Evolutionary conservation across 2,888 invertebrate species (phyloP).

Genomic region (Lordiphosa andalusiaca): DNA sequence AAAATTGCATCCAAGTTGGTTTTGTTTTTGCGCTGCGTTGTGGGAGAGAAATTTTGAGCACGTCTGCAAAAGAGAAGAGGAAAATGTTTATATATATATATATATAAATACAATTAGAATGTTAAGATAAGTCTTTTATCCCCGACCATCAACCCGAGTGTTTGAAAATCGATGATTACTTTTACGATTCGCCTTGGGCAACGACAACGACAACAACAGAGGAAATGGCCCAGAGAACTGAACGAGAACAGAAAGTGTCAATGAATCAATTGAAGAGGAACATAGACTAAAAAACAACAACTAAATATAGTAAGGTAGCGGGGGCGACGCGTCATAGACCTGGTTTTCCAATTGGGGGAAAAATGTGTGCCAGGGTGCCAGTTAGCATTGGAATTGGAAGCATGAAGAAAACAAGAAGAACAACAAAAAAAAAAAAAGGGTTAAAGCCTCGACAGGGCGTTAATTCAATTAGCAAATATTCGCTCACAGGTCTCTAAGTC

Average conservation of each 20-base stretch:
- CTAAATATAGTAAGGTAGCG: not conserved
- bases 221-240: constrained; percentile 37
- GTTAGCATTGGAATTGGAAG: constrained; percentile 24
- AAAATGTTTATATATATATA: constrained; percentile 8
- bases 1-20: constrained; percentile 58
- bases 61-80: constrained; percentile 20
- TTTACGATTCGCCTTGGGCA: constrained; percentile 33
- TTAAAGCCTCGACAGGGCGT: constrained; percentile 29
- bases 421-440: constrained; percentile 12
- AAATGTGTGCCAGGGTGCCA: constrained; percentile 39
- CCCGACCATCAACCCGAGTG: constrained; percentile 18
- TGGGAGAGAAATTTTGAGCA: constrained; percentile 15
- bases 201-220: constrained; percentile 4
- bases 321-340: constrained; percentile 59
- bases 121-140: not conserved
- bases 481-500: constrained; percentile 31
- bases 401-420: not conserved
- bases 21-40: constrained; percentile 27
- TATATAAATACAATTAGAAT: not conserved
- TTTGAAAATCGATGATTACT: constrained; percentile 53
- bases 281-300: constrained; percentile 3
- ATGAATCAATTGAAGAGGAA: constrained; percentile 50
- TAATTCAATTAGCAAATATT: constrained; percentile 67
- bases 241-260: constrained; percentile 30
- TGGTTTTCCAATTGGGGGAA: constrained; percentile 50